These are phyloP conservation scores for Macropus fuliginosus DNA, from an alignment of 2,797 vertebrate species.

Conservation along the genomic window DNA sequence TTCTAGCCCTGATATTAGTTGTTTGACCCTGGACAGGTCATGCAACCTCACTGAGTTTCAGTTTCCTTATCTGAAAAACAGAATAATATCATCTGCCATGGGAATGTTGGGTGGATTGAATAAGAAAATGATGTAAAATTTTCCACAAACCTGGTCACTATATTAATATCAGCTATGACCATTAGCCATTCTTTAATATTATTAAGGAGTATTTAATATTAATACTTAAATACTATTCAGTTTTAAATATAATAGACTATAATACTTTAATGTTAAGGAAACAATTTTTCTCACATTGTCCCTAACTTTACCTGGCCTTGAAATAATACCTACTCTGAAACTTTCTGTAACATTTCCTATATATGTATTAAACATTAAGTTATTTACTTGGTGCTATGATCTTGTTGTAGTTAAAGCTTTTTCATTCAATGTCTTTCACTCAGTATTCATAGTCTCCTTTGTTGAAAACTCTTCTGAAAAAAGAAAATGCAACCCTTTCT, in stretches of 20 bases:
- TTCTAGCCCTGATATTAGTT: not conserved
- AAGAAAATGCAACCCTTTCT: slow-evolving; percentile 22
- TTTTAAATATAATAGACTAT: not conserved
- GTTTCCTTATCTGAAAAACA: not conserved
- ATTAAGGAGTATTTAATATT: not conserved
- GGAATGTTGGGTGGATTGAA: not conserved
- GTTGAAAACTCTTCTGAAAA: not conserved
- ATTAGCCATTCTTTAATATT: not conserved
- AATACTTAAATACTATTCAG: not conserved
- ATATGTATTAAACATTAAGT: not conserved
- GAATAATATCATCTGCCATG: not conserved
- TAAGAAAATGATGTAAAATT: not conserved
- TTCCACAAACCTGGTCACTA: not conserved
- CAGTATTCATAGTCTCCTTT: not conserved
- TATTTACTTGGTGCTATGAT: not conserved
- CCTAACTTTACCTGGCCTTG: not conserved
- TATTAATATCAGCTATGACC: not conserved
- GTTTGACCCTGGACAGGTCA: not conserved
- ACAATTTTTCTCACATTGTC: not conserved
- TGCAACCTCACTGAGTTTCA: not conserved
- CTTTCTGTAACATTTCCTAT: not conserved
- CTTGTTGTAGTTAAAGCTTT: not conserved
- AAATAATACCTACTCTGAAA: not conserved
- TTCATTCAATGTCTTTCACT: slow-evolving; percentile 25
- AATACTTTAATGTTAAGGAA: not conserved